Base-by-base conservation (phyloP, 2,888 invertebrate species). In the Cerceris ruficornis region DNA sequence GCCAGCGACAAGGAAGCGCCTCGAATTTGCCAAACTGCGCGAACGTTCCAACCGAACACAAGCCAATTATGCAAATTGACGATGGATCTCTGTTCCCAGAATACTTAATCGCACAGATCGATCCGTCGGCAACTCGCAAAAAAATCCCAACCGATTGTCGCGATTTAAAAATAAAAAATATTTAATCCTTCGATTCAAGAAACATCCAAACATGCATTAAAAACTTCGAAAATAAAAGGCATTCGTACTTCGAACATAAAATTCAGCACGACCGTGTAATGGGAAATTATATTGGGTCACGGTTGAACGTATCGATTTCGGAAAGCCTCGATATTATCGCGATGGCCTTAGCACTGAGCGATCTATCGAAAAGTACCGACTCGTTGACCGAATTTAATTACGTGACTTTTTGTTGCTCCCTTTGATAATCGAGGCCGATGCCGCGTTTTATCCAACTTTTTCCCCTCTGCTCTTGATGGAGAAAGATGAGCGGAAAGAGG, bases 1-100 rank as follows among this genome's bases (percentile, higher is more conserved):
- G 46, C 46, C 46, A 11, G 9, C 46, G 46, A 8, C 8, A 8
- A 8, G 11, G 9, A 8, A 46, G 46, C 15, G 15, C 42, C 1
- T 57, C 2, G 50, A 61, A 80, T 80, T 68, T 68, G 60, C 54
- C 60, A 65, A 70, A 58, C 65, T 65, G 74, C 77, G 77, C 70
- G 75, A 76, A 75, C 80, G 78, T 76, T 81, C 75, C 70, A 81
- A 74, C 77, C 75, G 75, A 74, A 78, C 61, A 28, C 77, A 76
- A 77, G 70, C 79, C 86, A 85, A 86, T 86, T 84, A 86, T 86
- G 84, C 80, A 84, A 86, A 86, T 84, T 84, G 80, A 43, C 77
- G 28, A 74, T 50, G 28, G 77, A 71, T 79, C 73, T 72, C 72
- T 65, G 73, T 81, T 67, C 81, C 54, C 79, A 9, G 68, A 43